Evolutionary conservation across 2,888 invertebrate species (phyloP).

Genomic region (Rhabditoides inermis): DNA sequence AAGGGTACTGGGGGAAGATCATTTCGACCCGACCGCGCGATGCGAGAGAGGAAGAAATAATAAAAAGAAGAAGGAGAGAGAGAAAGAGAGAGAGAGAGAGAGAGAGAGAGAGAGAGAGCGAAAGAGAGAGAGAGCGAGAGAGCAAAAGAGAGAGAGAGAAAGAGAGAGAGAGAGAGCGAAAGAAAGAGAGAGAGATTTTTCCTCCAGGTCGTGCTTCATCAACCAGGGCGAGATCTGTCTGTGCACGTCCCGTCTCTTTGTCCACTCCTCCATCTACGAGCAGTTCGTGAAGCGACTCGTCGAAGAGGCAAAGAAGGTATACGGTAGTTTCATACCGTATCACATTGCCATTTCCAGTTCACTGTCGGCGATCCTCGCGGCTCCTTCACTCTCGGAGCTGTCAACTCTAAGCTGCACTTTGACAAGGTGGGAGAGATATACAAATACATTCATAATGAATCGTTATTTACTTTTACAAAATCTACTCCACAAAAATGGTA

Average conservation of each 20-base stretch:
- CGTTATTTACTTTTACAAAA: background rate
- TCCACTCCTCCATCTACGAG: slow-evolving; percentile 56
- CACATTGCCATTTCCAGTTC: slow-evolving; percentile 23
- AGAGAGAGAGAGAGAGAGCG: no score
- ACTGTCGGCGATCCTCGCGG: slow-evolving; percentile 34
- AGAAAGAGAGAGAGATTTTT: background rate
- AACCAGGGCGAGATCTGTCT: slow-evolving; percentile 62
- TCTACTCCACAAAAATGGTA: no score
- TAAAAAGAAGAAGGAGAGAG: no score
- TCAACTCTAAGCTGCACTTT: slow-evolving; percentile 56
- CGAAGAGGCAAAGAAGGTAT: slow-evolving; percentile 32
- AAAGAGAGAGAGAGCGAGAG: no score
- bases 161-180: no score
- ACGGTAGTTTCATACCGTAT: no score
- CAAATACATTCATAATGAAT: background rate
- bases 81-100: no score
- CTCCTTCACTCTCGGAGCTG: slow-evolving; percentile 54
- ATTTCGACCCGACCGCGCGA: no score
- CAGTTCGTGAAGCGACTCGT: slow-evolving; percentile 55
- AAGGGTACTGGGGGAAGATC: no score
- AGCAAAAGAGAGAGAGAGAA: no score
- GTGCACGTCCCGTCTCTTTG: slow-evolving; percentile 59
- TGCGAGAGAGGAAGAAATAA: no score
- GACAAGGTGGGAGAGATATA: slow-evolving; percentile 53
- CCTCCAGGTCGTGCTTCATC: slow-evolving; percentile 56